phyloP scores from a whole-genome alignment of 1,140 invertebrate species.

The Pollicipes pollicipes region DNA sequence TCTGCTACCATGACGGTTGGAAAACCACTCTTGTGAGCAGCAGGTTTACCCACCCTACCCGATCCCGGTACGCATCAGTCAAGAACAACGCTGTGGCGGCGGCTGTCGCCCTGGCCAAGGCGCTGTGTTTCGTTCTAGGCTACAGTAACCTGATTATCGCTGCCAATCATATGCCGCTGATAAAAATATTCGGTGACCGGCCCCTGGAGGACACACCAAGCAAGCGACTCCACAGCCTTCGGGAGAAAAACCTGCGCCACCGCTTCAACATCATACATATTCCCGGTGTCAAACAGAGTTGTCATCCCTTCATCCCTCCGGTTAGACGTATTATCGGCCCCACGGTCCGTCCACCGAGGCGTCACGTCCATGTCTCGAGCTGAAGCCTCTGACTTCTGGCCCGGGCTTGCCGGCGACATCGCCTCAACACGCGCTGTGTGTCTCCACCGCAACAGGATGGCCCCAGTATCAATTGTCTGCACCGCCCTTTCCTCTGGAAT shows the following conservation, averaged over 20 bases:
- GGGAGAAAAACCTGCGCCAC: background rate
- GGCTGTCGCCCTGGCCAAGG: conserved; percentile 7
- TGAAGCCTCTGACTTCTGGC: too few relatives aligned
- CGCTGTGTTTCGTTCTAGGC: conserved; percentile 4
- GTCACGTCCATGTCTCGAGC: too few relatives aligned
- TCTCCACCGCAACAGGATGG: too few relatives aligned
- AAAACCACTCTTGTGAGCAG: conserved; percentile 8
- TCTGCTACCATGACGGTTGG: conserved; percentile 4
- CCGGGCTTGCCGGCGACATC: too few relatives aligned
- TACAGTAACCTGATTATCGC: conserved; percentile 5
- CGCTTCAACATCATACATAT: background rate
- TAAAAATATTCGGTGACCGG: background rate
- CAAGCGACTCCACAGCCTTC: background rate
- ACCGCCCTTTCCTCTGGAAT: too few relatives aligned
- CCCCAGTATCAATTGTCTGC: too few relatives aligned
- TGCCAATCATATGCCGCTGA: background rate
- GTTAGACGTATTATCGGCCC: too few relatives aligned
- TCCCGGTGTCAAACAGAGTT: background rate
- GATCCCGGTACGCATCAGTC: conserved; percentile 8
- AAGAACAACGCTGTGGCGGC: conserved; percentile 8
- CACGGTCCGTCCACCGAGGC: too few relatives aligned
- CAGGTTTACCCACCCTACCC: conserved; percentile 2
- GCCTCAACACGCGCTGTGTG: too few relatives aligned
- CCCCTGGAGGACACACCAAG: background rate
- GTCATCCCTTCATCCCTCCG: too few relatives aligned